A percentile compares a stretch with the other conserved stretches of the same genome.
Evolutionary conservation across 2,113 vertebrate species (phyloP).

Genomic region (Axis porcinus): DNA sequence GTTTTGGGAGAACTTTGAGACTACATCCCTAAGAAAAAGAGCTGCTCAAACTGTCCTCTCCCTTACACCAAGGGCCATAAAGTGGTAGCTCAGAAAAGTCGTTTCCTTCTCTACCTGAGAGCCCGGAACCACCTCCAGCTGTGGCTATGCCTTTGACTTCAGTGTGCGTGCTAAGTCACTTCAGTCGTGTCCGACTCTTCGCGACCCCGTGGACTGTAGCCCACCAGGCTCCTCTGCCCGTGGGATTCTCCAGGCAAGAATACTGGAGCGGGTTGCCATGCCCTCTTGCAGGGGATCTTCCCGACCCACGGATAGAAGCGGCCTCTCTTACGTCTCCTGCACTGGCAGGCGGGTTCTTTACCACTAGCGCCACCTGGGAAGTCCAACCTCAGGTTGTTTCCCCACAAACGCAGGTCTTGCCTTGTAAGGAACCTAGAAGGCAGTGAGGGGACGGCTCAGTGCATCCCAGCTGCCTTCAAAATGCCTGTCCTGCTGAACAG

Average conservation of each 20-base stretch:
- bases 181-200: background rate
- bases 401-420: background rate
- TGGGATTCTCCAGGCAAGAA: background rate
- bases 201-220: background rate
- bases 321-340: accelerated
- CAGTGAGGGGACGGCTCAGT: background rate
- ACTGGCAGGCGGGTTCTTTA: background rate
- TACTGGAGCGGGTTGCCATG: background rate
- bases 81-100: background rate
- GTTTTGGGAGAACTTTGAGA: background rate
- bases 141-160: background rate
- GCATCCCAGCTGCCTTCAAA: background rate
- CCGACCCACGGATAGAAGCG: background rate
- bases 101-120: background rate
- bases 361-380: background rate
- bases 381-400: background rate
- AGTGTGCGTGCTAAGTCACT: background rate
- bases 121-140: background rate
- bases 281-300: background rate
- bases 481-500: background rate
- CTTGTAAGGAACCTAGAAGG: background rate
- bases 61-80: background rate
- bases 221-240: background rate
- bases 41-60: background rate
- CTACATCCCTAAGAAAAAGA: background rate